phyloP scores from a whole-genome alignment of 2,888 invertebrate genomes.

The Sinhomidia bicolor region DNA sequence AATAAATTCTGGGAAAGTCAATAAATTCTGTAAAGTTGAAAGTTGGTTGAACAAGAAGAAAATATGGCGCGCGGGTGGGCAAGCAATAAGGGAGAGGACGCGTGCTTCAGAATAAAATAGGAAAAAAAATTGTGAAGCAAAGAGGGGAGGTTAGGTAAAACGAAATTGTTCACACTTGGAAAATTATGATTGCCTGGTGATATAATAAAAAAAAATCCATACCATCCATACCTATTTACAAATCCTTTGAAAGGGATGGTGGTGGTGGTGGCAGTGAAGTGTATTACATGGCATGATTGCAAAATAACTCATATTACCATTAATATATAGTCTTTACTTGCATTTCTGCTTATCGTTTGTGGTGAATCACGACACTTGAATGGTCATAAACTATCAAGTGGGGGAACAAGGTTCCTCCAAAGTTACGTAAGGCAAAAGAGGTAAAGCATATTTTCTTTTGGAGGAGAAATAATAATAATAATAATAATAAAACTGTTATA shows the following conservation, averaged over 20 bases:
- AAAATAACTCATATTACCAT: neutral
- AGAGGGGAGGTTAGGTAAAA: neutral
- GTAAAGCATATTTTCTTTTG: no score
- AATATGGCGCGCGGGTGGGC: neutral
- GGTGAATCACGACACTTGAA: no score
- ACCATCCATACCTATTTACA: neutral
- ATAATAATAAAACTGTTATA: no score
- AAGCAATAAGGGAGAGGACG: neutral
- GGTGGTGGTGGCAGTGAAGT: no score
- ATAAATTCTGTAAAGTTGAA: slow-evolving; percentile 46
- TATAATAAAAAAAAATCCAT: no score
- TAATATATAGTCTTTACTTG: no score
- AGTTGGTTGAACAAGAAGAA: neutral
- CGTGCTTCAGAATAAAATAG: slow-evolving; percentile 23
- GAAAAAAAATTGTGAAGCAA: neutral
- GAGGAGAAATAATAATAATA: no score
- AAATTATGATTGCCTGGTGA: slow-evolving; percentile 21
- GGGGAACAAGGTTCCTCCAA: no score
- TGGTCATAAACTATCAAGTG: no score
- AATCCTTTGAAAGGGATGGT: neutral
- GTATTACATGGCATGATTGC: neutral
- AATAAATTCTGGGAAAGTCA: slow-evolving; percentile 22
- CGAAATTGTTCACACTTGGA: neutral
- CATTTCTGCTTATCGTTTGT: no score
- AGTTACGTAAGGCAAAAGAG: no score